Conservation (phyloP, 2,888 invertebrate genomes). For the Drosophila ezoana region DNA sequence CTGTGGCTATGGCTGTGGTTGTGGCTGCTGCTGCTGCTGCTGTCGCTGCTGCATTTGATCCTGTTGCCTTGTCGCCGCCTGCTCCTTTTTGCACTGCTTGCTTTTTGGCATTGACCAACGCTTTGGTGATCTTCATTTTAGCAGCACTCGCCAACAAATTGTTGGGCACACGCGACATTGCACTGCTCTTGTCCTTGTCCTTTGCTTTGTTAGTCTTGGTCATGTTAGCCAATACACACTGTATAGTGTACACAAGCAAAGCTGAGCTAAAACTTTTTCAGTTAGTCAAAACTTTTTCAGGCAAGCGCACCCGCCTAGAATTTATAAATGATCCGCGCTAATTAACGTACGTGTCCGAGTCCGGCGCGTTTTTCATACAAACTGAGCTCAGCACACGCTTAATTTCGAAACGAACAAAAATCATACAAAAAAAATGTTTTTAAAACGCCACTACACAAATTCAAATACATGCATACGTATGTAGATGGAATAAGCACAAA, state of each 20-base stretch:
- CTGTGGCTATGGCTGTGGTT: conserved; percentile 20
- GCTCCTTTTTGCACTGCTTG: conserved; percentile 40
- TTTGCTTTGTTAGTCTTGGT: conserved; percentile 69
- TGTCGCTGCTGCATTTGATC: conserved; percentile 35
- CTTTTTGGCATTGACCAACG: conserved; percentile 70
- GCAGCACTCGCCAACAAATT: conserved; percentile 75
- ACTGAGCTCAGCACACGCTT: conserved; percentile 69
- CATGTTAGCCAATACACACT: conserved; percentile 36
- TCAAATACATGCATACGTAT: conserved; percentile 19
- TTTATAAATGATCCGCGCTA: conserved; percentile 48
- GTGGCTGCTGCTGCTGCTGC: conserved; percentile 10
- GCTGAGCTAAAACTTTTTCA: conserved; percentile 5
- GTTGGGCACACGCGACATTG: conserved; percentile 16
- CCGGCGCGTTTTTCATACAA: conserved; percentile 77
- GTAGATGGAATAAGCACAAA: conserved; percentile 45
- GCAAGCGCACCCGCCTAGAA: conserved; percentile 18
- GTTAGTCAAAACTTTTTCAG: conserved; percentile 4
- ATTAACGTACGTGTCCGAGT: conserved; percentile 71
- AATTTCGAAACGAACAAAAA: conserved; percentile 70
- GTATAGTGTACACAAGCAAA: background rate
- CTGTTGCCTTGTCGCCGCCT: conserved; percentile 37
- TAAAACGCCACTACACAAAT: conserved; percentile 51
- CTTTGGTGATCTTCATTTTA: conserved; percentile 81
- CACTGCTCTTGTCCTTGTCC: conserved; percentile 55
- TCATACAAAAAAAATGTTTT: conserved; percentile 65